Evolutionary conservation across 2,797 vertebrate genomes (phyloP).

Genomic region (Anguilla megastoma): DNA sequence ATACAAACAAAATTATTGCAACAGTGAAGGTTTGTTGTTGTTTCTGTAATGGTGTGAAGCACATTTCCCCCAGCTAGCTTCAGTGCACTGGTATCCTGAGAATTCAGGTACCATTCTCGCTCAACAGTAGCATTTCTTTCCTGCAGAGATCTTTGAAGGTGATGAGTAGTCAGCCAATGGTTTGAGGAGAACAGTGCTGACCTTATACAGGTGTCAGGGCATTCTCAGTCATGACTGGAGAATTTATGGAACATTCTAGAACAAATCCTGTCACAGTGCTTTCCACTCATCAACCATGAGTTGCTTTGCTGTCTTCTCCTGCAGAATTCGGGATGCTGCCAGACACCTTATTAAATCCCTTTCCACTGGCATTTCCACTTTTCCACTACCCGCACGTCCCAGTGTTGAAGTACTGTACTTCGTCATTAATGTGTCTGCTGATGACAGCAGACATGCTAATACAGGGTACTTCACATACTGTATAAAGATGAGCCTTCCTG

Average conservation of each 20-base stretch:
- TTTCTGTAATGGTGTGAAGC: too few species aligned
- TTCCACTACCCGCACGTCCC: not conserved
- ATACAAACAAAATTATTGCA: too few species aligned
- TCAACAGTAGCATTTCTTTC: too few species aligned
- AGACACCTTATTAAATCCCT: not conserved
- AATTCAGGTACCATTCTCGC: too few species aligned
- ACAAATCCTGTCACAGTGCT: not conserved
- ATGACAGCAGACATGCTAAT: not conserved
- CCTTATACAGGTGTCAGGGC: too few species aligned
- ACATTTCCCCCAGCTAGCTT: too few species aligned
- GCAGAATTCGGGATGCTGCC: not conserved
- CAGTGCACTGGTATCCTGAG: too few species aligned
- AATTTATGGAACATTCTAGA: too few species aligned
- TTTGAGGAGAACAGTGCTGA: not conserved
- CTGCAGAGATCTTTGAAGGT: not conserved
- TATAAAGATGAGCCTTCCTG: not conserved
- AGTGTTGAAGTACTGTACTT: not conserved
- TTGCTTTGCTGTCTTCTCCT: not conserved
- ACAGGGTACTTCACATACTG: not conserved
- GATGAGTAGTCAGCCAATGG: not conserved
- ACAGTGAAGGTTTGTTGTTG: too few species aligned
- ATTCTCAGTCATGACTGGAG: too few species aligned
- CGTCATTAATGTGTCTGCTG: not conserved
- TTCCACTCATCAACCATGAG: not conserved
- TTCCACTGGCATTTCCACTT: not conserved